A percentile compares a stretch with the other conserved stretches of the same genome.
phyloP scores from a whole-genome alignment of 2,113 vertebrate species.

The Ceuthmochares aereus region DNA sequence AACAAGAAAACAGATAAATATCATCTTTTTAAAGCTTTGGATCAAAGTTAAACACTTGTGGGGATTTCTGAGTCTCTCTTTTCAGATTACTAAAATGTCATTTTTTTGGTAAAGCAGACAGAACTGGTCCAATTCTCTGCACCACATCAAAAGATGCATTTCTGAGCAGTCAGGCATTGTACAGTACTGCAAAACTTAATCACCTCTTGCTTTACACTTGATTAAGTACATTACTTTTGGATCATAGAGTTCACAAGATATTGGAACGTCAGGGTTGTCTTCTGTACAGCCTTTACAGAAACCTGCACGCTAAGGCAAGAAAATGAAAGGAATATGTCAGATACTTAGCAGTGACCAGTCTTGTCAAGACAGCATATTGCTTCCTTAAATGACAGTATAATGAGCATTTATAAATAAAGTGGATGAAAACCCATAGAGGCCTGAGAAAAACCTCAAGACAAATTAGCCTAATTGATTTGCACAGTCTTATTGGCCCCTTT shows the following conservation, averaged over 20 bases:
- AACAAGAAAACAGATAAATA: conserved; percentile 59
- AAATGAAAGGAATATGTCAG: background rate
- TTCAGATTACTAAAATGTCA: background rate
- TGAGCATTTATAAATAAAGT: conserved; percentile 23
- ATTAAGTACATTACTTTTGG: conserved; percentile 67
- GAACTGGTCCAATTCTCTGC: conserved; percentile 55
- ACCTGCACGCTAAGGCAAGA: background rate
- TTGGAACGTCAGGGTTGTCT: conserved; percentile 42
- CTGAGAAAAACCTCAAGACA: background rate
- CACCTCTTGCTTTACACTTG: conserved; percentile 69
- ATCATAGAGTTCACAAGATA: conserved; percentile 60
- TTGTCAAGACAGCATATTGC: background rate
- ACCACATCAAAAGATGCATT: conserved; percentile 62
- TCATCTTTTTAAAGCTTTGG: conserved; percentile 33
- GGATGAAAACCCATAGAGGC: background rate
- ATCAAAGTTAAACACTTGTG: conserved; percentile 58
- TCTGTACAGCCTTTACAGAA: conserved; percentile 9
- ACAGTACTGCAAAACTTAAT: conserved; percentile 53
- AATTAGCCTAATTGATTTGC: conserved; percentile 34
- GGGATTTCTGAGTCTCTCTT: conserved; percentile 44
- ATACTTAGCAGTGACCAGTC: background rate
- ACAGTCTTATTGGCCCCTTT: background rate
- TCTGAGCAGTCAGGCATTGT: conserved; percentile 69
- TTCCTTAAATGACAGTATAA: conserved; percentile 21
- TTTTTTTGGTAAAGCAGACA: conserved; percentile 48